These are phyloP conservation scores for Cinclus mexicanus DNA, from an alignment of 2,113 vertebrate genomes.

Conservation along the genomic window DNA sequence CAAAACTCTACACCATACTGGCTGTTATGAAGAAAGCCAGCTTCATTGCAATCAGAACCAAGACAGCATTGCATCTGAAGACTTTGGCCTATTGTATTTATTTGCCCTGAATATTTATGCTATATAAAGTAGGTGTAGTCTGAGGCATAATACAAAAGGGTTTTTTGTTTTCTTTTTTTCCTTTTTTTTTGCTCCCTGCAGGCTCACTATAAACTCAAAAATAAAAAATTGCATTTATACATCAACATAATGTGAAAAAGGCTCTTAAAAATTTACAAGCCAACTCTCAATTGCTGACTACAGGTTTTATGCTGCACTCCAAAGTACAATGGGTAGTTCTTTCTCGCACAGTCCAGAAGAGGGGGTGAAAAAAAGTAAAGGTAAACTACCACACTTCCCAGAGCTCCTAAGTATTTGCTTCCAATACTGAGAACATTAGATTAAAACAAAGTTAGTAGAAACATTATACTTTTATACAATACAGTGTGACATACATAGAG, in stretches of 20 bases:
- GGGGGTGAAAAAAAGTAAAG: neutral
- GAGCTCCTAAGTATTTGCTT: neutral
- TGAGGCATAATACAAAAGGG: neutral
- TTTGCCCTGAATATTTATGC: neutral
- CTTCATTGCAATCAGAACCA: neutral
- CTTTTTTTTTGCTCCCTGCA: neutral
- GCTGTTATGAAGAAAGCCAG: neutral
- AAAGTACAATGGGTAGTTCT: neutral
- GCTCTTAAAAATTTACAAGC: neutral
- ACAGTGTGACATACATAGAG: neutral
- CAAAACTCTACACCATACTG: accelerated
- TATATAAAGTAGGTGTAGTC: neutral
- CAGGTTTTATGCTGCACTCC: neutral
- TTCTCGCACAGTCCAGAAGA: neutral
- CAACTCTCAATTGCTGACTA: neutral
- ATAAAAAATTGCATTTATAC: neutral
- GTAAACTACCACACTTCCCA: neutral
- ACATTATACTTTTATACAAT: neutral
- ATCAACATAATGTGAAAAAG: neutral
- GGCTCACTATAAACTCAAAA: neutral
- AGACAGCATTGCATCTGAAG: neutral
- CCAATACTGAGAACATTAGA: neutral
- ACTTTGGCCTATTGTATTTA: neutral
- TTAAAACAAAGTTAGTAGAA: neutral
- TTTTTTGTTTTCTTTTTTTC: too few species aligned